Evolutionary conservation across 2,113 vertebrate species (phyloP), one percentile per base, ranked within the genome.

Genomic region (Melanerpes formicivorus): DNA sequence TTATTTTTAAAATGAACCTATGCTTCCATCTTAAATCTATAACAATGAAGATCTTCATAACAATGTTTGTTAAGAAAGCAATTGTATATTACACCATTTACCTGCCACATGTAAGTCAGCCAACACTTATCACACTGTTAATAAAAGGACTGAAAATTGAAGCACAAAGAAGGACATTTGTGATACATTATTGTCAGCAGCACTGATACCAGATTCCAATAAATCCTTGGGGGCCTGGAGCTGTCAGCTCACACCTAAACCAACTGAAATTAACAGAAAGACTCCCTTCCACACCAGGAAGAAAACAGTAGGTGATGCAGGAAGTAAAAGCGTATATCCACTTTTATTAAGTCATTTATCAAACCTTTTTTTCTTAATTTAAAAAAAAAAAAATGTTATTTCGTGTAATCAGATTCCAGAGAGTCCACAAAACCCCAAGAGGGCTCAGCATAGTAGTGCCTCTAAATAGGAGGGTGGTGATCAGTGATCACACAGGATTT

Each of bases 41-140:
- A 80, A 91, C 93, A 90, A 76, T 64, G n/a, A 89, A 60, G 56
- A 88, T 84, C 48, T 77, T 87, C 62, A 8, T 72, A 91, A 54
- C 14, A 60, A 37, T 44, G 22, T 32, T 80, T 46, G 16, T 76
- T 85, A 37, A 76, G 29, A 16, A 70, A 37, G 22, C 46, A 86
- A 92, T 79, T 91, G 34, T 18, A 59, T 44, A 22, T 65, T 86
- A 79, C 10, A 42, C 37, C 8, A 15, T 44, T 44, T 44, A 74
- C 80, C 62, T 87, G 32, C 30, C 22, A 40, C 18, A 34, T 11
- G 69, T 14, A 50, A 59, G 59, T 23, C 58, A 76, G 71, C 34
- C 56, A 64, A 26, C 44, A 85, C 50, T 70, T 77, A 23, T 63
- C 56, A 52, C 75, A 58, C 4, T 66, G 18, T 48, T 87, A 71